phyloP scores from a whole-genome alignment of 2,113 vertebrate species.

The Rostratula benghalensis region DNA sequence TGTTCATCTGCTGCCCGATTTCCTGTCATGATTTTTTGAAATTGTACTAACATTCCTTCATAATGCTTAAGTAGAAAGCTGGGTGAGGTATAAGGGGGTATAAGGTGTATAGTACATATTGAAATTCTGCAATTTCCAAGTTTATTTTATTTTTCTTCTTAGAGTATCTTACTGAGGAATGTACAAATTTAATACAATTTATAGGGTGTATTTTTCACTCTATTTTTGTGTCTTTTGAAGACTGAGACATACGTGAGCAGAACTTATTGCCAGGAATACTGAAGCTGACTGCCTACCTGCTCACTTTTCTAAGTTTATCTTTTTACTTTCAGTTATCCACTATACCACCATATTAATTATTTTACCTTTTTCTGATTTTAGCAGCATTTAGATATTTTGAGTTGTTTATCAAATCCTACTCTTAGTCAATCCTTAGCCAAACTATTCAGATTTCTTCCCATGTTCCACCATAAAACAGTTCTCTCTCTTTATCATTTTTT shows the following conservation, averaged over 20 bases:
- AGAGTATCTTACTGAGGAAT: not conserved
- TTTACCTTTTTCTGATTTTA: not conserved
- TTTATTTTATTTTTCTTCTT: not conserved
- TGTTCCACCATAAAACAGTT: not conserved
- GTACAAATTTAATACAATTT: not conserved
- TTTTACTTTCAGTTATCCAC: not conserved
- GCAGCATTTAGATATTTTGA: not conserved
- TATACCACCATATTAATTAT: not conserved
- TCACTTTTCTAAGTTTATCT: not conserved
- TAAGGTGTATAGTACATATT: not conserved
- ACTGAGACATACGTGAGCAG: not conserved
- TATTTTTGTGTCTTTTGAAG: not conserved
- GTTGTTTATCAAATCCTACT: not conserved
- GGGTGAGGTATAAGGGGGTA: not conserved
- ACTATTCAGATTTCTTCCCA: not conserved
- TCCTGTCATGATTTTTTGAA: not conserved
- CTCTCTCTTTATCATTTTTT: not conserved
- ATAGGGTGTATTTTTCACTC: not conserved
- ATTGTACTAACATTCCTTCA: not conserved
- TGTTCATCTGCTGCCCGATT: not conserved
- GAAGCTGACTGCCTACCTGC: not conserved
- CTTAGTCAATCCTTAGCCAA: not conserved
- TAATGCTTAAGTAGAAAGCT: not conserved
- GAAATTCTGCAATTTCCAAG: not conserved
- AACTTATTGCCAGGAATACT: not conserved